These are phyloP conservation scores for Speoplatyrhinus poulsoni DNA, from an alignment of 2,113 vertebrate genomes.

Conservation along the genomic window DNA sequence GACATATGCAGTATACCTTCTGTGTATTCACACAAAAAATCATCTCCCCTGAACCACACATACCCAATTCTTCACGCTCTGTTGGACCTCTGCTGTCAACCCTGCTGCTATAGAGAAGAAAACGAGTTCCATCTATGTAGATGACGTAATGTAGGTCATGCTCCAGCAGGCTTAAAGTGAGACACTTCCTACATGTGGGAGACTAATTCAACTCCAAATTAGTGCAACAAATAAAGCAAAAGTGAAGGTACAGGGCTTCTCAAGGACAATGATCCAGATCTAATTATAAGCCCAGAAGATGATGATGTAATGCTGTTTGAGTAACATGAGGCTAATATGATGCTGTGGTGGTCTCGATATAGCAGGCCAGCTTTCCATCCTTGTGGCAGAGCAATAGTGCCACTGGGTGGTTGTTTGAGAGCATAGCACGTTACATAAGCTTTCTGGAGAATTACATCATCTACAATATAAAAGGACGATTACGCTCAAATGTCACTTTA, in stretches of 20 bases:
- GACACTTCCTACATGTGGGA: neutral
- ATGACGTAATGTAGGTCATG: conserved; percentile 50
- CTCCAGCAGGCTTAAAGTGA: conserved; percentile 7
- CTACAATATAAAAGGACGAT: conserved; percentile 2
- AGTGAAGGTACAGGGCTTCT: conserved; percentile 14
- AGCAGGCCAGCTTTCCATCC: conserved; percentile 37
- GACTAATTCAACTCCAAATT: neutral
- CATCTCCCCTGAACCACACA: conserved; percentile 54
- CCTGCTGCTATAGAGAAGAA: conserved; percentile 44
- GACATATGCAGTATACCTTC: conserved; percentile 3
- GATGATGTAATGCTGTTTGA: conserved; percentile 70
- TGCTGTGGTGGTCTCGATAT: conserved; percentile 47
- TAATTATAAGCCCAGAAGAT: conserved; percentile 41
- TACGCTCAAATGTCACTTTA: neutral
- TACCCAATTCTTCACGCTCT: conserved; percentile 58
- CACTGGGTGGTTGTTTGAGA: conserved; percentile 54
- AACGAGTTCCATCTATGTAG: conserved; percentile 45
- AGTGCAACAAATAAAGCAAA: conserved; percentile 4
- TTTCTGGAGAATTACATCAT: conserved; percentile 57
- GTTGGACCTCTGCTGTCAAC: conserved; percentile 52
- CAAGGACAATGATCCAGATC: conserved; percentile 4
- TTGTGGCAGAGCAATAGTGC: conserved; percentile 60
- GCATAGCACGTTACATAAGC: conserved; percentile 57
- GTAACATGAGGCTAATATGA: conserved; percentile 33
- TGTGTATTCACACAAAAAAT: conserved; percentile 40